phyloP scores from a whole-genome alignment of 1,140 invertebrate species.

The Octopus sinensis region DNA sequence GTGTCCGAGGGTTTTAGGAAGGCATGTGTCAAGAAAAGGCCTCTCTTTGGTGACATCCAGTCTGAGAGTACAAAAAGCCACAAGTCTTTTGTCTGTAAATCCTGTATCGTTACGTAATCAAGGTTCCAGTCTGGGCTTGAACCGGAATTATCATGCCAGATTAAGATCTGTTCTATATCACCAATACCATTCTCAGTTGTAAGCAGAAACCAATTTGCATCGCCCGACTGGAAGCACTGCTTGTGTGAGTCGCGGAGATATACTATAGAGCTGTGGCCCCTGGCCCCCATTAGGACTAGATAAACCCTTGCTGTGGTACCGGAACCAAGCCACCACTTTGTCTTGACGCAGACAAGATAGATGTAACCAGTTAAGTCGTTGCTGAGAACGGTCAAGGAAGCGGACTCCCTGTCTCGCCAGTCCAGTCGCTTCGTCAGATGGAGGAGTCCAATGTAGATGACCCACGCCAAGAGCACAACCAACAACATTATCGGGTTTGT shows the following conservation, averaged over 20 bases:
- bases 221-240: constrained; percentile 32
- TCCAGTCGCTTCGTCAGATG: constrained; percentile 35
- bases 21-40: constrained; percentile 23
- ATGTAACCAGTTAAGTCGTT: constrained; percentile 25
- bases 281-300: constrained; percentile 26
- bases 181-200: constrained; percentile 33
- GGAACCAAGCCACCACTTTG: constrained; percentile 34
- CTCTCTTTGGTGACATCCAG: constrained; percentile 38
- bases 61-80: constrained; percentile 42
- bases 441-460: constrained; percentile 34
- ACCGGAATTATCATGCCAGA: constrained; percentile 48
- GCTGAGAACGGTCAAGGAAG: constrained; percentile 9
- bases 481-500: constrained; percentile 40
- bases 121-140: constrained; percentile 40
- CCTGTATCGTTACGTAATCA: constrained; percentile 35
- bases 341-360: constrained; percentile 34
- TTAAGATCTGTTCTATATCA: constrained; percentile 27
- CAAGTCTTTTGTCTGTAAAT: constrained; percentile 30
- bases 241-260: constrained; percentile 23
- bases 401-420: constrained; percentile 18
- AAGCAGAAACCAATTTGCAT: constrained; percentile 41
- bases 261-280: constrained; percentile 21
- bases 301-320: constrained; percentile 39
- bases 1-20: constrained; percentile 35
- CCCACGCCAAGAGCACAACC: constrained; percentile 35